phyloP scores from a whole-genome alignment of 64 coral and sea anemone genomes.

The Porites lutea region DNA sequence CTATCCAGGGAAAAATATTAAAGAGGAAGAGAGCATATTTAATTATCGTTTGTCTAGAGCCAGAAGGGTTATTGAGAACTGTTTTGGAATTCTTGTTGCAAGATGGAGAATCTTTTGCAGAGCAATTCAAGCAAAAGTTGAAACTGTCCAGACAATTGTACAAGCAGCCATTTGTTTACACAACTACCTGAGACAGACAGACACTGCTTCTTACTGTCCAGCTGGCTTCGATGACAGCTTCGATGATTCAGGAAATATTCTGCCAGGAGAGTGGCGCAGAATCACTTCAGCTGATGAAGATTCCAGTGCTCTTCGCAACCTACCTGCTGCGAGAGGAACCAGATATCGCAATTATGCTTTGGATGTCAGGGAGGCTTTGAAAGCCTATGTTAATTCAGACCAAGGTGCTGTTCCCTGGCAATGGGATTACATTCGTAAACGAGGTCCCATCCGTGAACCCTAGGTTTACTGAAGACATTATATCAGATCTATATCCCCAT shows the following conservation, averaged over 20 bases:
- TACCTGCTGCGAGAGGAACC: conserved; percentile 10
- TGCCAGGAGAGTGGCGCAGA: conserved; percentile 53
- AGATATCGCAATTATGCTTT: conserved; percentile 42
- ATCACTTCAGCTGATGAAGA: conserved; percentile 10
- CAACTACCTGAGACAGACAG: conserved; percentile 36
- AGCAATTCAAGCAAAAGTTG: conserved; percentile 18
- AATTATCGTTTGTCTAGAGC: conserved; percentile 49
- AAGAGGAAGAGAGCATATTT: conserved; percentile 42
- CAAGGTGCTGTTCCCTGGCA: conserved; percentile 62
- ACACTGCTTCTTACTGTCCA: conserved; percentile 28
- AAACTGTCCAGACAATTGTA: conserved; percentile 28
- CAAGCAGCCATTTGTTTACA: conserved; percentile 39
- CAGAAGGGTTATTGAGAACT: conserved; percentile 54
- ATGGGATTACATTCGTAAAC: conserved; percentile 31
- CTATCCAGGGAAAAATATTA: conserved; percentile 41
- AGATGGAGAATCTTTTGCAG: conserved; percentile 53
- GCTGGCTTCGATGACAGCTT: conserved; percentile 39
- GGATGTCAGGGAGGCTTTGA: conserved; percentile 47
- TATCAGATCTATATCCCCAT: neutral
- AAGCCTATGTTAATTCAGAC: conserved; percentile 35
- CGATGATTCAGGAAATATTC: conserved; percentile 58
- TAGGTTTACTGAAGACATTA: neutral
- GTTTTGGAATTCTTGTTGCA: conserved; percentile 44
- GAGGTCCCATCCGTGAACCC: conserved; percentile 19
- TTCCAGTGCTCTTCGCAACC: conserved; percentile 12